phyloP scores from a whole-genome alignment of 2,113 vertebrate genomes.

The Pteropus alecto region DNA sequence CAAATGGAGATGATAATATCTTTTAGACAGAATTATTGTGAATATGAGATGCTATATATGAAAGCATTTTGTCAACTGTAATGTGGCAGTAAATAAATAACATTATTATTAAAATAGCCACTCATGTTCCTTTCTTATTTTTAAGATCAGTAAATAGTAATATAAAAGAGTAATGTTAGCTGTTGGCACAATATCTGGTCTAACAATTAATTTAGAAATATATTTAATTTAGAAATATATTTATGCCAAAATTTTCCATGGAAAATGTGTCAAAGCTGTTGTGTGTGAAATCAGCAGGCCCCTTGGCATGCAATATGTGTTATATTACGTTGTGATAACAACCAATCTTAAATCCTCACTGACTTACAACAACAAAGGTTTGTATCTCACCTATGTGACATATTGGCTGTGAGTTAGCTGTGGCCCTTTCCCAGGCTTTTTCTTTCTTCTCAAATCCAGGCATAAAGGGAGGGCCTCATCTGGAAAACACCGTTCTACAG shows the following conservation, averaged over 20 bases:
- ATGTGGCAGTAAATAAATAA: neutral
- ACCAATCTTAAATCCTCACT: neutral
- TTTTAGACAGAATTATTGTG: neutral
- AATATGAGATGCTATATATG: neutral
- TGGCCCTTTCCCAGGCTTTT: neutral
- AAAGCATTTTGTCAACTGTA: neutral
- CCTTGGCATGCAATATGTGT: neutral
- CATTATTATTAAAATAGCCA: neutral
- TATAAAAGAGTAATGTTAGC: neutral
- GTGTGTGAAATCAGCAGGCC: no score
- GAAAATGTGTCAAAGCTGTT: neutral
- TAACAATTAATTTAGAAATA: neutral
- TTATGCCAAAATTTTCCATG: neutral
- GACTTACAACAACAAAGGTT: neutral
- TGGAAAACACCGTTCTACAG: neutral
- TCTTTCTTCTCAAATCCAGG: neutral
- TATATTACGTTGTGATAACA: neutral
- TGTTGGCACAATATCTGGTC: neutral
- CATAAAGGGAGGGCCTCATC: neutral
- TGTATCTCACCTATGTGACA: neutral
- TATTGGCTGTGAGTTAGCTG: neutral
- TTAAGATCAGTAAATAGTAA: neutral
- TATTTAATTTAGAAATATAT: neutral
- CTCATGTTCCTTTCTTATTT: neutral
- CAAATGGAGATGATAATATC: neutral